Percentiles rank a stretch among this genome's conserved stretches.
Conservation (phyloP, 1,140 invertebrate genomes). For the Drosophila suzukii region DNA sequence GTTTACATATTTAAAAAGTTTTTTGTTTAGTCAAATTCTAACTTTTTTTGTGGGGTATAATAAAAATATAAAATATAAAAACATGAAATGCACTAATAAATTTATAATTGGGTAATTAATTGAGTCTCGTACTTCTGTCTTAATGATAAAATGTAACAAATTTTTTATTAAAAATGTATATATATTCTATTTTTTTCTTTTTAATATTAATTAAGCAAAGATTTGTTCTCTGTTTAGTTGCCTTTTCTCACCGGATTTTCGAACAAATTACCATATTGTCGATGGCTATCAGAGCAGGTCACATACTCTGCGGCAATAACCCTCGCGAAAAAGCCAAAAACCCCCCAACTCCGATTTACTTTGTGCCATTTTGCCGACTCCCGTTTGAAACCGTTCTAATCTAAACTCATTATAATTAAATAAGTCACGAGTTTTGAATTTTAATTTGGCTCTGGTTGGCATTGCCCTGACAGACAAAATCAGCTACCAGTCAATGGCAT, state of each 20-base stretch:
- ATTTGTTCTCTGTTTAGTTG: slow-evolving; percentile 15
- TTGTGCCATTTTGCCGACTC: slow-evolving; percentile 74
- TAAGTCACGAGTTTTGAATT: slow-evolving; percentile 83
- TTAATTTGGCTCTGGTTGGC: slow-evolving; percentile 66
- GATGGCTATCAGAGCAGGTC: slow-evolving; percentile 39
- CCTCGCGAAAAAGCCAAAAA: slow-evolving; percentile 7
- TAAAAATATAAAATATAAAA: too few relatives aligned
- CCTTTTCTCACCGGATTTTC: slow-evolving; percentile 25
- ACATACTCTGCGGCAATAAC: slow-evolving; percentile 20
- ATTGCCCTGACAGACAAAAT: slow-evolving; percentile 71
- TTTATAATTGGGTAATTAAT: too few relatives aligned
- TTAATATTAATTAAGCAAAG: neutral
- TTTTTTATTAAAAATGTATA: too few relatives aligned
- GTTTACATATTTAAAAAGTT: neutral
- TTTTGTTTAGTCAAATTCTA: too few relatives aligned
- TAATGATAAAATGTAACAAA: too few relatives aligned
- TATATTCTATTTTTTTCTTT: neutral
- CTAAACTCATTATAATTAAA: slow-evolving; percentile 83
- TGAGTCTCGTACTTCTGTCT: too few relatives aligned
- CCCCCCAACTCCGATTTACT: slow-evolving; percentile 40
- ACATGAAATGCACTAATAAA: too few relatives aligned
- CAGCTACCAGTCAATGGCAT: slow-evolving; percentile 76
- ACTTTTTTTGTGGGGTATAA: too few relatives aligned
- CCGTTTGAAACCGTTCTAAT: slow-evolving; percentile 79
- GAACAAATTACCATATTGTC: slow-evolving; percentile 45